Percentiles rank a stretch among this genome's conserved stretches.
phyloP scores from a whole-genome alignment of 2,888 invertebrate species.

The Chloroclystis v-ata region DNA sequence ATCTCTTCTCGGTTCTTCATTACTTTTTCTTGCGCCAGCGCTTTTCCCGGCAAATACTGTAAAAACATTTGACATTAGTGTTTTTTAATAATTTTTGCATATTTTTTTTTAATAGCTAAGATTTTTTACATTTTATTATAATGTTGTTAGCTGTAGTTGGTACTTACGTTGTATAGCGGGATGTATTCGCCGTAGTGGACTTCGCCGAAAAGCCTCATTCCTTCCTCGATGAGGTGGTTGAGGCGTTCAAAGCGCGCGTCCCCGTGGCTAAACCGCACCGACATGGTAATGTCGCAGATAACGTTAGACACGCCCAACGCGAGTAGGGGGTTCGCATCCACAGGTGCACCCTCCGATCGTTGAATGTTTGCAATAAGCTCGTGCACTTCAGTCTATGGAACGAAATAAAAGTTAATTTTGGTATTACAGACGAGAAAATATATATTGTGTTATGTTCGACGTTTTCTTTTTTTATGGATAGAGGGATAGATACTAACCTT shows the following conservation, averaged over 20 bases:
- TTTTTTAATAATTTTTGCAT: neutral
- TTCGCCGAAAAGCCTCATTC: conserved; percentile 91
- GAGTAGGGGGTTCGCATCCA: conserved; percentile 85
- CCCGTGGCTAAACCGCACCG: conserved; percentile 87
- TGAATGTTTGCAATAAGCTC: conserved; percentile 83
- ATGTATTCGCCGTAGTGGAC: conserved; percentile 90
- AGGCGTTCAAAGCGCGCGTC: conserved; percentile 87
- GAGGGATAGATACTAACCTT: conserved; percentile 76
- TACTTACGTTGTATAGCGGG: conserved; percentile 82
- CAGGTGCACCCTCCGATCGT: conserved; percentile 81
- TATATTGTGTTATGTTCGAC: too few species aligned
- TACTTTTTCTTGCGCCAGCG: conserved; percentile 79
- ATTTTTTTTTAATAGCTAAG: neutral
- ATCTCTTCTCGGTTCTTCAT: conserved; percentile 88
- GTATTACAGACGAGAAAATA: neutral
- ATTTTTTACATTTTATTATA: neutral
- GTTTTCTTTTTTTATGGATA: neutral
- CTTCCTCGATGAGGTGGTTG: conserved; percentile 93
- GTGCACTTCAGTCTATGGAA: conserved; percentile 83
- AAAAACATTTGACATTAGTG: conserved; percentile 25
- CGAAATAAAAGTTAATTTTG: conserved; percentile 22
- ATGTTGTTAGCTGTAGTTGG: neutral
- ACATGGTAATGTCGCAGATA: conserved; percentile 94
- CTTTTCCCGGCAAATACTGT: conserved; percentile 80
- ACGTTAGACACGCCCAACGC: conserved; percentile 93